Base-by-base conservation (phyloP, 2,797 vertebrate genomes). In the Alfaro cultratus region DNA sequence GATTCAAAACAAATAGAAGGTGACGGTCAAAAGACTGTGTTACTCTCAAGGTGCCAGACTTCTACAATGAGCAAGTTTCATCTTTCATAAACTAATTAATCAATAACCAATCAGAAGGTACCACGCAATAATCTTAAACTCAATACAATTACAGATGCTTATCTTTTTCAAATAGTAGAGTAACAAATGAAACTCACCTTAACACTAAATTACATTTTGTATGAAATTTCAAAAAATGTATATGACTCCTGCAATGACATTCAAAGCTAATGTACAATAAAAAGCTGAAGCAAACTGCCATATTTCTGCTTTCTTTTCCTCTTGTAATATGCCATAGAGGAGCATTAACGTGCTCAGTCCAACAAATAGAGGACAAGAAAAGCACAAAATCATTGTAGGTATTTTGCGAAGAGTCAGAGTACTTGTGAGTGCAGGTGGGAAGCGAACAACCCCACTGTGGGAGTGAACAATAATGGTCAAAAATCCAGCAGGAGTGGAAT, bases 381-480 rank as follows among this genome's bases (percentile, higher is more conserved):
- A 41, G 64, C 18, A 68, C 36, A 68, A 41, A 68, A 26, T 68
- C 21, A 41, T 68, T 68, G 23, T 41, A 26, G 8, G 36, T 41
- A 68, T 16, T 68, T 68, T 68, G 64, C 4, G 8, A 68, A 41
- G 21, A 13, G 21, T 68, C 21, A 41, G 64, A 68, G 36, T 41
- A 23, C 36, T 26, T 68, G 21, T 68, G 64, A 68, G 64, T 68
- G 9, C 64, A 68, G 64, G 64, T 68, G 23, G 64, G 64, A 68
- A 5, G 64, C 0, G 2, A 68, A 41, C 36, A 68, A 68, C 64
- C 64, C 64, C 64, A 68, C 36, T 12, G 36, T 68, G 36, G 64
- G 36, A 68, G 64, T 68, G 36, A 41, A 57, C 29, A 83, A 76
- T 76, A 71, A 83, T 46, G n/a, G 18, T 45, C n/a, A 68, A 68